phyloP scores from a whole-genome alignment of 2,113 vertebrate genomes.

The Mystacornis crossleyi region DNA sequence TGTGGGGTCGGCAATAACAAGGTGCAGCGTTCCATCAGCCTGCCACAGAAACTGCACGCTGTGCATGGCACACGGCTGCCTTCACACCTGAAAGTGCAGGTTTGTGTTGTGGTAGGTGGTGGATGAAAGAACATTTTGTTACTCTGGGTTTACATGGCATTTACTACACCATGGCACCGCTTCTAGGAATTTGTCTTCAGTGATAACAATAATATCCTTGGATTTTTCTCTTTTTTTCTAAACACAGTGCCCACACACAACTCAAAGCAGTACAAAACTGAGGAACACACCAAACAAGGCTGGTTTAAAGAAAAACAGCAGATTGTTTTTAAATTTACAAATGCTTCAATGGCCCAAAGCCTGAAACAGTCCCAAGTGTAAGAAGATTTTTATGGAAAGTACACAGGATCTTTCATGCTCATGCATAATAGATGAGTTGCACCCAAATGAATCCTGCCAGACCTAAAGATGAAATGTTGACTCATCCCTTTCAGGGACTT shows the following conservation, averaged over 20 bases:
- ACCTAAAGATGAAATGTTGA: not conserved
- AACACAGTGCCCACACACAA: not conserved
- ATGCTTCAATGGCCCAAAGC: not conserved
- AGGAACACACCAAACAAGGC: not conserved
- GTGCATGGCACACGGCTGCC: fast-evolving
- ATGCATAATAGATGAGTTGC: not conserved
- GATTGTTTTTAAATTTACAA: not conserved
- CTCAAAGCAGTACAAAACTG: not conserved
- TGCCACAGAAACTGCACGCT: not conserved
- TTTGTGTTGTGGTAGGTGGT: not conserved
- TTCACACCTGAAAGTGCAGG: not conserved
- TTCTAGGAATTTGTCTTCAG: not conserved
- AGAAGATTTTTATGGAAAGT: not conserved
- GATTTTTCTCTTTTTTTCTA: not conserved
- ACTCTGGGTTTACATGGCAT: not conserved
- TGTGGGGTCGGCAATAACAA: not conserved
- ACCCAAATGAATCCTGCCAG: not conserved
- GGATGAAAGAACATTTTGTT: constrained; percentile 20
- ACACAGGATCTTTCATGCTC: not conserved
- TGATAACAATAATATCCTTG: constrained; percentile 1
- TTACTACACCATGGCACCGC: not conserved
- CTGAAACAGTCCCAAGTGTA: not conserved
- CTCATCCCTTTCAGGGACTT: not conserved
- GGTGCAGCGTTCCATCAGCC: not conserved
- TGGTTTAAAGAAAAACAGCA: not conserved